Percentiles rank a stretch among this genome's conserved stretches.
Evolutionary conservation across 2,113 vertebrate genomes (phyloP).

Genomic region (Zingel zingel): DNA sequence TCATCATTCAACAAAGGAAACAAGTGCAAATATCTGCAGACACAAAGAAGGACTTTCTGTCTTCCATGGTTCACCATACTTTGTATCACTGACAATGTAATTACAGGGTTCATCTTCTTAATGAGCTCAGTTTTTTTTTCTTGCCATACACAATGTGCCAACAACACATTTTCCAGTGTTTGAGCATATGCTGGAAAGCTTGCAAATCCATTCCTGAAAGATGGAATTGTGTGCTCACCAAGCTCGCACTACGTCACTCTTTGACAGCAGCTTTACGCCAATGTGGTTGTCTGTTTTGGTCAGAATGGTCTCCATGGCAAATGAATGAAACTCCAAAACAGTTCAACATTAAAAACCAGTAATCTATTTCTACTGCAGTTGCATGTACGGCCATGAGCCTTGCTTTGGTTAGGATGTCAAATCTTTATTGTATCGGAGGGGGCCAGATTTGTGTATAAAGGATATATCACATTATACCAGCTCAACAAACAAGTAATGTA

Average conservation of each 20-base stretch:
- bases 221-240: conserved; percentile 67
- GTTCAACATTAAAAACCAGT: conserved; percentile 52
- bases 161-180: conserved; percentile 78
- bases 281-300: conserved; percentile 73
- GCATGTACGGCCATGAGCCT: conserved; percentile 13
- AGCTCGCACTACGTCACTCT: conserved; percentile 61
- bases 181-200: conserved; percentile 49
- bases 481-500: conserved; percentile 15
- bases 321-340: conserved; percentile 70
- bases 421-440: neutral
- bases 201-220: conserved; percentile 60
- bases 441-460: conserved; percentile 1
- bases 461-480: neutral
- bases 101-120: conserved; percentile 55
- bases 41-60: conserved; percentile 31
- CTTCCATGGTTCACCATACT: conserved; percentile 39
- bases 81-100: conserved; percentile 59
- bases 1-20: conserved; percentile 21
- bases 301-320: conserved; percentile 75
- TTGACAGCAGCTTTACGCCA: conserved; percentile 56
- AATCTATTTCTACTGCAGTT: conserved; percentile 58
- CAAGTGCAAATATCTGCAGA: conserved; percentile 38
- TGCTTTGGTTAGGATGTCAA: conserved; percentile 21
- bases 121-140: conserved; percentile 36
- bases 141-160: conserved; percentile 59